Evolutionary conservation across 2,113 vertebrate genomes (phyloP).

Genomic region (Heterotis niloticus): DNA sequence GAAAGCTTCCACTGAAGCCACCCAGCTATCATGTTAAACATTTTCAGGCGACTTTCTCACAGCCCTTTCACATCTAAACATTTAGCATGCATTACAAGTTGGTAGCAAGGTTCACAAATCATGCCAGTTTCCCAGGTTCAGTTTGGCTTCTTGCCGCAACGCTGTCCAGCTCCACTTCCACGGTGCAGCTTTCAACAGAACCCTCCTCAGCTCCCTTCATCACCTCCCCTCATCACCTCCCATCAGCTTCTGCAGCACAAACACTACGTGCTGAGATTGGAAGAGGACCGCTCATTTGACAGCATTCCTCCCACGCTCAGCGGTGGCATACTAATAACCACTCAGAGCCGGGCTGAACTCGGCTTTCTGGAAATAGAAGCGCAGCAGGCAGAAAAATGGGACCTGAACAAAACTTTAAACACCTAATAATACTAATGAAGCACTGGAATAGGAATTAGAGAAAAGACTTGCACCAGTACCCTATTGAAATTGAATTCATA

Average conservation of each 20-base stretch:
- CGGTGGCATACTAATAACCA: constrained; percentile 7
- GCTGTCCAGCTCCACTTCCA: neutral
- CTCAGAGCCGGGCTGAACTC: neutral
- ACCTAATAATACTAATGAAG: neutral
- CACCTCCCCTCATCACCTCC: constrained; percentile 11
- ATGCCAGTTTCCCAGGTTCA: neutral
- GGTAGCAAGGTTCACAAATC: neutral
- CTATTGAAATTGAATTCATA: neutral
- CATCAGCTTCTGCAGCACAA: neutral
- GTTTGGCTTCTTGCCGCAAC: neutral
- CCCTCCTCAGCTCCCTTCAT: constrained; percentile 3
- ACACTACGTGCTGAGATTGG: constrained; percentile 14
- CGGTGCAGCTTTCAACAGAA: constrained; percentile 6
- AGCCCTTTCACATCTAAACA: too few relatives aligned
- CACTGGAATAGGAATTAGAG: too few relatives aligned
- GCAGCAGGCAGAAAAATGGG: neutral
- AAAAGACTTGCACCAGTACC: too few relatives aligned
- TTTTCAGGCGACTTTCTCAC: too few relatives aligned
- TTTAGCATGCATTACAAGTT: too few relatives aligned
- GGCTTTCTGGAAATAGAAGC: too few relatives aligned
- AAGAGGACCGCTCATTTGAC: constrained; percentile 5
- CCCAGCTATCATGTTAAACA: too few relatives aligned
- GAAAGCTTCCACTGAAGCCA: too few relatives aligned
- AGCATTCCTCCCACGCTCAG: constrained; percentile 14
- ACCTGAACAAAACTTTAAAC: neutral